Percentiles rank a stretch among this genome's conserved stretches.
These are phyloP conservation scores for Drosophila serrata DNA, from an alignment of 1,140 invertebrate species.

Conservation along the genomic window DNA sequence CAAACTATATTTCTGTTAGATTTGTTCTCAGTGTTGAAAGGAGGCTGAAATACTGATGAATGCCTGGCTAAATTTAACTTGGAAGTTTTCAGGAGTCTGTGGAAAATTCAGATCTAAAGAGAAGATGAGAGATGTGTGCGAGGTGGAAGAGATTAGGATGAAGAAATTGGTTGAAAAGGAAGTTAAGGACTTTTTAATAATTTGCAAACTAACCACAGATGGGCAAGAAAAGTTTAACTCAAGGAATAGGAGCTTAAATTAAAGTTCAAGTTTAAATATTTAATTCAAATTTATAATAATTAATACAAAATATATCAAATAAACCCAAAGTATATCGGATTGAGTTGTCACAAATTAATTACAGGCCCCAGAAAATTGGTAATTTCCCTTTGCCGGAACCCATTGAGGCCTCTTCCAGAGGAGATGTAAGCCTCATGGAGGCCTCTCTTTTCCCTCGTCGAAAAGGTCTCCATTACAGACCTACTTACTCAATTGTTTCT, in stretches of 20 bases:
- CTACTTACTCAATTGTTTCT: constrained; percentile 57
- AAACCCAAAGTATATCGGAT: background rate
- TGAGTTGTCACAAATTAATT: background rate
- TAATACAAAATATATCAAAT: background rate
- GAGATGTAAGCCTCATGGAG: constrained; percentile 1
- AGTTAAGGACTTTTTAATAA: constrained; percentile 22
- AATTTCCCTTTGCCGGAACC: constrained; percentile 1
- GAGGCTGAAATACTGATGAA: constrained; percentile 20
- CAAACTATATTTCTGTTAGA: background rate
- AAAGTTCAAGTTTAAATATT: background rate
- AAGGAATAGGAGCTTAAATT: background rate
- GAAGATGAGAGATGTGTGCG: constrained; percentile 24
- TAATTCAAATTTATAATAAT: background rate
- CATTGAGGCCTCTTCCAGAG: constrained; percentile 1
- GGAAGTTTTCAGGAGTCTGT: constrained; percentile 25
- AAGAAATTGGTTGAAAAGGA: constrained; percentile 6
- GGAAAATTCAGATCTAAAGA: constrained; percentile 10
- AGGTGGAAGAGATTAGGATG: constrained; percentile 30
- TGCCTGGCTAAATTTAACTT: constrained; percentile 38
- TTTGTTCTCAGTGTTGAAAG: constrained; percentile 8
- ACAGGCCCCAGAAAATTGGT: background rate
- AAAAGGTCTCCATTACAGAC: constrained; percentile 39
- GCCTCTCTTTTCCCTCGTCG: background rate
- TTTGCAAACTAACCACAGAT: background rate
- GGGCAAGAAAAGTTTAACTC: background rate